Conservation (phyloP, 1,140 invertebrate genomes). For the Pristionchus pacificus region DNA sequence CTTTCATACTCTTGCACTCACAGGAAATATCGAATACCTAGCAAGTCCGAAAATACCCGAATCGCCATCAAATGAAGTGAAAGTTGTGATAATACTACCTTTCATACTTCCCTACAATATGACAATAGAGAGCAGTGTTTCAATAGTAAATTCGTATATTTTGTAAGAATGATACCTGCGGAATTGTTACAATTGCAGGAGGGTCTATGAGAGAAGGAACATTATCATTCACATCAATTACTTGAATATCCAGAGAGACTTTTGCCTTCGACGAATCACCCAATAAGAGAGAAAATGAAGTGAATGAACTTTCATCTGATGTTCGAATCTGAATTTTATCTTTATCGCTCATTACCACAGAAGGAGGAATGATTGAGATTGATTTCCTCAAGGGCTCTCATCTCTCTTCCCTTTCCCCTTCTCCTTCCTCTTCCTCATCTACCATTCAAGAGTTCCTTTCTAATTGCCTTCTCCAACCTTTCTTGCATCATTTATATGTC, state of each 20-base stretch:
- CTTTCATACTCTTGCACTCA: neutral
- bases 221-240: neutral
- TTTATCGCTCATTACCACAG: too few species aligned
- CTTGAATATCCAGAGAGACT: neutral
- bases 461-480: too few species aligned
- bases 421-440: neutral
- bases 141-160: too few species aligned
- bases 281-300: neutral
- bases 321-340: neutral
- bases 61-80: neutral
- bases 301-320: neutral
- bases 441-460: too few species aligned
- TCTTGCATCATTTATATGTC: too few species aligned
- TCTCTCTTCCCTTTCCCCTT: neutral
- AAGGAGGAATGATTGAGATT: too few species aligned
- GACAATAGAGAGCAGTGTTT: too few species aligned
- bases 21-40: neutral
- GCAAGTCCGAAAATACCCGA: neutral
- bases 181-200: neutral
- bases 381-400: too few species aligned
- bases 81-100: neutral
- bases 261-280: neutral
- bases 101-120: too few species aligned
- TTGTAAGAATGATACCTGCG: neutral
- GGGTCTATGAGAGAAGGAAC: neutral